Base-by-base conservation (phyloP, 2,888 invertebrate genomes). In the Punctoribates punctum region DNA sequence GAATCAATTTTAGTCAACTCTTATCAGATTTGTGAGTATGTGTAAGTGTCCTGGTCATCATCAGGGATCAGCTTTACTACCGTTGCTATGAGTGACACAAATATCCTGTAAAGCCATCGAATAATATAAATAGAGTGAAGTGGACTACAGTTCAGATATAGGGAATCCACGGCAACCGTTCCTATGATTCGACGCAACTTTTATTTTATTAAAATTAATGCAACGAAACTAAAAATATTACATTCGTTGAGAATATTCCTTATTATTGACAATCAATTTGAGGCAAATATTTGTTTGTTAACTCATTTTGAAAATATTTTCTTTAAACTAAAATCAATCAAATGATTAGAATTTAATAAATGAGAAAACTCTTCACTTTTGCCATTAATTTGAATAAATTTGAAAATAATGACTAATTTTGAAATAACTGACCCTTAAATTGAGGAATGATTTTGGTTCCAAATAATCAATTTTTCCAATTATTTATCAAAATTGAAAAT, bases 131-230 rank as follows among this genome's bases (percentile, higher is more conserved):
- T n/a, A 57, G 9, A 57, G 15, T 54, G 13, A 17, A 17, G 15
- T 57, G 25, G 57, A 57, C 23, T 57, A 2, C 57, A 57, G 2
- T 23, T 57, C 17, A 57, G 5, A 11, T 60, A 48, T 60, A 11
- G 8, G 2, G 25, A 65, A 23, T 29, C 62, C 27, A 29, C 17
- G 62, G 62, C 62, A 65, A 65, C 62, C 29, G 62, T 65, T 65
- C 27, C 1, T 65, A 65, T 34, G 27, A 65, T 15, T 65, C 27
- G 62, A 27, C 62, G 27, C 62, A n/a, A 57, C 34, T 65, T 65
- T 29, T 60, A 60, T 25, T 60, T 29, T 60, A 60, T 60, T 11
- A 60, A 65, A 65, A 65, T 65, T 65, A 29, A 65, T 29, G 15
- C 34, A 65, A 25, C n/a, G 17, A 65, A 65, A 65, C 27, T 65